Evolutionary conservation across 2,888 invertebrate species (phyloP), one percentile per base, ranked within the genome.

Genomic region (Agrotis puta): DNA sequence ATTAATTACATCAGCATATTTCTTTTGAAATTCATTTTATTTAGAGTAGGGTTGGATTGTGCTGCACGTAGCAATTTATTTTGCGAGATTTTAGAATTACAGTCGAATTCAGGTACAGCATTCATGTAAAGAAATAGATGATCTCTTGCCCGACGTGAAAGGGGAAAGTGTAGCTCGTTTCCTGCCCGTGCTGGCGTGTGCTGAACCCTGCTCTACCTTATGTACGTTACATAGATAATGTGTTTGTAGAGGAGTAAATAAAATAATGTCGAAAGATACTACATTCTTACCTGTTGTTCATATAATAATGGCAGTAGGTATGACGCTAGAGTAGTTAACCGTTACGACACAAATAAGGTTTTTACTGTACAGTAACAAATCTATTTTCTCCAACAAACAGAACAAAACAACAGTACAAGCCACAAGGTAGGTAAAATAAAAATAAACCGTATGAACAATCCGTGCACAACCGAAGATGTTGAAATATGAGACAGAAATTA

Each of bases 1-100:
- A 77, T 84, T 88, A 85, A 87, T 88, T 84, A 84, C 77, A 85
- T 78, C 77, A 80, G 77, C 73, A 77, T 84, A 74, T 78, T 86
- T 77, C 76, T 84, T 84, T 87, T 82, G 77, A 87, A 79, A 77
- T 77, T 68, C 54, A 77, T 83, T 80, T 82, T 82, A 85, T 83
- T 85, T 81, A 57, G 64, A 69, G 81, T 71, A 68, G 65, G 65
- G 74, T 79, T 70, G 81, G 66, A 81, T 81, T 85, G 65, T 83
- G 81, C 64, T 71, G 78, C 64, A 81, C 64, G 66, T 74, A 83
- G 81, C 56, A 81, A 76, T 74, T 83, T 77, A 57, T 77, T 62
- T 66, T 71, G 68, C 24, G 58, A 69, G 61, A 71, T 79, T 74
- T 74, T 67, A 74, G 69, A 65, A 81, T 84, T 79, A 74, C 74